Base-by-base conservation (phyloP, 2,113 vertebrate genomes). In the Mobula hypostoma region DNA sequence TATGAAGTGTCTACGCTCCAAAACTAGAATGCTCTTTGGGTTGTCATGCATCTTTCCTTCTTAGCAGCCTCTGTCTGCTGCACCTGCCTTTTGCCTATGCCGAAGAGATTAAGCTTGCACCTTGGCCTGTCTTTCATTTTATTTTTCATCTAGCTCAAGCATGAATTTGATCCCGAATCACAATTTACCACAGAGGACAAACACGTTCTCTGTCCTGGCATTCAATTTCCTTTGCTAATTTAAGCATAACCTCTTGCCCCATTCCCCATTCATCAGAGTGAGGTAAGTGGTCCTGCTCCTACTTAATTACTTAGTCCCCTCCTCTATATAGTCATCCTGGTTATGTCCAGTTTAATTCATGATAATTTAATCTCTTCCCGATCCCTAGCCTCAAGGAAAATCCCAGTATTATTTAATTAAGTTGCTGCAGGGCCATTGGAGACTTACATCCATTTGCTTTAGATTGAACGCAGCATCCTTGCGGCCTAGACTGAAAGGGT, bases 361-460 rank as follows among this genome's bases (percentile, higher is more conserved):
- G 91, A 15, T 56, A 74, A 93, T 93, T 74, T 48, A 74, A 93
- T 93, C 40, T 68, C 80, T 83, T 68, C 85, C 63, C 32, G 85
- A 68, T 90, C 61, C 63, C 85, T 24, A 63, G 12, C 32, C 36
- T 56, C 36, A 56, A 74, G 68, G 70, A 93, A 48, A 93, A 93
- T 56, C 91, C 32, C 36, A 93, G 91, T 15, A 68, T 90, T 90
- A 90, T 90, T 90, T 90, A 90, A 90, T 90, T 90, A 90, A 66
- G 61, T 90, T 66, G 56, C 85, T 19, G 61, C n/a, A 14, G 61
- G 90, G 70, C 4, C 68, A 76, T 74, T 56, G 36, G 91, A 93
- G 91, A 74, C 56, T 70, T 74, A 72, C 68, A 93, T 93, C 29
- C 9, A 74, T 93, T 93, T 72, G 68, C 40, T 74, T 74, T 48